Percentiles rank a stretch among this genome's conserved stretches.
phyloP scores from a whole-genome alignment of 2,113 vertebrate genomes.

The Lophura nycthemera region DNA sequence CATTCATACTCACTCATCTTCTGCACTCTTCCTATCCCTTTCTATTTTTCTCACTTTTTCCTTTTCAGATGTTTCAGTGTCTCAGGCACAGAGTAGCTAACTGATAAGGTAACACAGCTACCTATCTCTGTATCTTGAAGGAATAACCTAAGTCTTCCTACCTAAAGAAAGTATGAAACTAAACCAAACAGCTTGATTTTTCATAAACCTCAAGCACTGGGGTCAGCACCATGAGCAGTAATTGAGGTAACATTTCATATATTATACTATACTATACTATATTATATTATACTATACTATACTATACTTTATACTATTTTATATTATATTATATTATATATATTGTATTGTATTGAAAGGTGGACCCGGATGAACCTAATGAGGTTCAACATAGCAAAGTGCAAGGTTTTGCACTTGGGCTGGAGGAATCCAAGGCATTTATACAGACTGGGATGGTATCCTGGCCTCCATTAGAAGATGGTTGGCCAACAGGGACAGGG shows the following conservation, averaged over 20 bases:
- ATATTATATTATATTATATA: too few relatives aligned
- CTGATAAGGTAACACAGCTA: background rate
- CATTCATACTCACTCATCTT: background rate
- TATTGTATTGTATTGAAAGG: too few relatives aligned
- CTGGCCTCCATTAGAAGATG: too few relatives aligned
- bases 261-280: too few relatives aligned
- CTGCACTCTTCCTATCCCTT: background rate
- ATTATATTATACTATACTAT: too few relatives aligned
- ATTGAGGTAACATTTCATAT: background rate
- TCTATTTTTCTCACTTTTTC: background rate
- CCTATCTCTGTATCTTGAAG: background rate
- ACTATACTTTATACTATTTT: too few relatives aligned
- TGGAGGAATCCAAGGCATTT: too few relatives aligned
- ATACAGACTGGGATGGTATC: too few relatives aligned
- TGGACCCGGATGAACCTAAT: too few relatives aligned
- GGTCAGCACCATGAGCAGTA: background rate
- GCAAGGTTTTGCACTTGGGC: too few relatives aligned
- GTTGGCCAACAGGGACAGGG: too few relatives aligned
- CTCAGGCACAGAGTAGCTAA: background rate
- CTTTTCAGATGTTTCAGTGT: background rate
- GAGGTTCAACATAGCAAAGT: too few relatives aligned
- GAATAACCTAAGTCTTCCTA: background rate
- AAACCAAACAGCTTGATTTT: background rate
- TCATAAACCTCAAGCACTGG: background rate
- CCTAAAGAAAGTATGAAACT: background rate